Percentiles rank a stretch among this genome's conserved stretches.
These are phyloP conservation scores for Vicugna pacos DNA, from an alignment of 2,113 vertebrate species.

Conservation along the genomic window DNA sequence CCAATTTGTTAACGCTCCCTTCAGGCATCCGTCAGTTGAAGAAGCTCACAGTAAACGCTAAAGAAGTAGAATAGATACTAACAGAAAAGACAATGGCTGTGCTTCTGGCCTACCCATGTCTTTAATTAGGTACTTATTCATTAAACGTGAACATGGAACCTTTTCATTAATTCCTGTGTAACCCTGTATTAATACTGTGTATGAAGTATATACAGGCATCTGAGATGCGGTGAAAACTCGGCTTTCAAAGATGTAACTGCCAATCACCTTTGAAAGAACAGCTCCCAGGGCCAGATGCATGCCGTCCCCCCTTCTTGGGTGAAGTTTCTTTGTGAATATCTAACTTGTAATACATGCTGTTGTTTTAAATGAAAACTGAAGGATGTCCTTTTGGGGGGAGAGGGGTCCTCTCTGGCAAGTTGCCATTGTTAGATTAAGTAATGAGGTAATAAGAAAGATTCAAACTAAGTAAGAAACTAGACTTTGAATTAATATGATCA, in stretches of 20 bases:
- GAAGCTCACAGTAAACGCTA: slow-evolving; percentile 88
- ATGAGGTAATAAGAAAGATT: slow-evolving; percentile 83
- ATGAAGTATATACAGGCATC: slow-evolving; percentile 74
- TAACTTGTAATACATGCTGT: slow-evolving; percentile 77
- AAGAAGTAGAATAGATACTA: slow-evolving; percentile 89
- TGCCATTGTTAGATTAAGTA: slow-evolving; percentile 83
- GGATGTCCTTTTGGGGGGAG: slow-evolving; percentile 75
- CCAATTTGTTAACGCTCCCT: slow-evolving; percentile 89
- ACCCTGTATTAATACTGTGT: slow-evolving; percentile 83
- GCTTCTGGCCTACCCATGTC: slow-evolving; percentile 82
- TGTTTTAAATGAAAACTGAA: slow-evolving; percentile 82
- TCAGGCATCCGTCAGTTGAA: slow-evolving; percentile 90
- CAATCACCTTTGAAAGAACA: slow-evolving; percentile 82
- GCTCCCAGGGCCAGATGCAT: slow-evolving; percentile 75
- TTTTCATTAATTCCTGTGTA: slow-evolving; percentile 84
- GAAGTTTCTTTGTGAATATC: slow-evolving; percentile 82
- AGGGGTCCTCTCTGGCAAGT: slow-evolving; percentile 68
- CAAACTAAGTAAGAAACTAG: slow-evolving; percentile 74
- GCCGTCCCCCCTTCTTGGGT: slow-evolving; percentile 75
- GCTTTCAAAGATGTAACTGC: slow-evolving; percentile 79
- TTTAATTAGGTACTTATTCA: slow-evolving; percentile 88
- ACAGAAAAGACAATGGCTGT: slow-evolving; percentile 86
- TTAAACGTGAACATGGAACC: slow-evolving; percentile 82
- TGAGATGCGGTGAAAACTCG: slow-evolving; percentile 78
- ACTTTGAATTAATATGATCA: slow-evolving; percentile 54